Evolutionary conservation across 1,140 invertebrate genomes (phyloP).

Genomic region (Schlechtendalia chinensis): DNA sequence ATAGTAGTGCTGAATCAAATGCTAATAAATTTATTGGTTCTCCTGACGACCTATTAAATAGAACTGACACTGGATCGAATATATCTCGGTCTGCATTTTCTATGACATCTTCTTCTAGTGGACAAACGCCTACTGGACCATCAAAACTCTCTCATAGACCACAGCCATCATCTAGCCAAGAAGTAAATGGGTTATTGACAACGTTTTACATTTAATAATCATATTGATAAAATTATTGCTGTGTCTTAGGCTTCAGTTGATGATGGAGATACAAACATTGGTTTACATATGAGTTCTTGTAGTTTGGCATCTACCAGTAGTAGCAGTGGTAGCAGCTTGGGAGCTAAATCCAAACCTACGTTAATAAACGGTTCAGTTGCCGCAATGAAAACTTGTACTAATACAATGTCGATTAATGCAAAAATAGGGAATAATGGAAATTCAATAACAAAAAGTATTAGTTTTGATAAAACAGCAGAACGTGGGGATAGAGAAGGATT

Average conservation of each 20-base stretch:
- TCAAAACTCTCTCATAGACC: slow-evolving; percentile 44
- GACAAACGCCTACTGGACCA: slow-evolving; percentile 3
- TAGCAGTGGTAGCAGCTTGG: slow-evolving; percentile 51
- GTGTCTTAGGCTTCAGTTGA: slow-evolving; percentile 44
- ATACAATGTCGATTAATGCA: slow-evolving; percentile 42
- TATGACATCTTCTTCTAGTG: slow-evolving; percentile 8
- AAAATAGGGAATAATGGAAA: slow-evolving; percentile 65
- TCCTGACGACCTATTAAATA: slow-evolving; percentile 32
- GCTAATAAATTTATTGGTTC: slow-evolving; percentile 30
- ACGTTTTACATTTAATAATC: background rate
- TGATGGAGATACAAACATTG: slow-evolving; percentile 52
- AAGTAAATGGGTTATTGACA: slow-evolving; percentile 32
- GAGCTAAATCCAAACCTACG: slow-evolving; percentile 50
- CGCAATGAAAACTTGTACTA: slow-evolving; percentile 52
- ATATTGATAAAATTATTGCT: background rate
- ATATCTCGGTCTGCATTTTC: slow-evolving; percentile 40
- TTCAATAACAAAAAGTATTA: slow-evolving; percentile 87
- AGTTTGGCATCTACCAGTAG: slow-evolving; percentile 61
- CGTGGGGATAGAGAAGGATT: slow-evolving; percentile 65
- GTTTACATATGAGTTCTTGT: slow-evolving; percentile 58
- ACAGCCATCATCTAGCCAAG: slow-evolving; percentile 51
- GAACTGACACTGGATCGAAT: slow-evolving; percentile 7
- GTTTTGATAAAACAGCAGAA: slow-evolving; percentile 86
- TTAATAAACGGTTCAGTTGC: slow-evolving; percentile 55
- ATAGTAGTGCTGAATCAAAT: slow-evolving; percentile 44